Evolutionary conservation across 2,113 vertebrate species (phyloP), one percentile per base, ranked within the genome.

Genomic region (Actinemys pallida): DNA sequence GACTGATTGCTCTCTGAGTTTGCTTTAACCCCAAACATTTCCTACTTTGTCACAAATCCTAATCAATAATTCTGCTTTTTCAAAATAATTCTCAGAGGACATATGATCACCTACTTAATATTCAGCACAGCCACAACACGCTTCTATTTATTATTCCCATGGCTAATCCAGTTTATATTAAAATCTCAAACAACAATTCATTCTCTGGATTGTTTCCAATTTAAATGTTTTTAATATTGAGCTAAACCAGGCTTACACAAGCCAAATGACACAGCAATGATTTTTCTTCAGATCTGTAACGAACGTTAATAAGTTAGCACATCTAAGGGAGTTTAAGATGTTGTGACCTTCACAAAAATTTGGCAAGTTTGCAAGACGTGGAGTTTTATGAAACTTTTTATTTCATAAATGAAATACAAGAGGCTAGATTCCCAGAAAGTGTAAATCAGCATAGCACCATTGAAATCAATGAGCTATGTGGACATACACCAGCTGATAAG

Each of bases 111-210:
- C 81, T 90, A 89, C 86, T 97, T 97, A 96, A 95, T 92, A 94
- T 94, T 96, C 96, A 95, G 24, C 87, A 59, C 76, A 89, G 78
- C 14, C 81, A 81, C 78, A 90, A 83, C 96, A 89, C 86, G 35
- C 91, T 52, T 94, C 54, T 80, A 94, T 93, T 95, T 97, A 91
- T 96, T 96, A 95, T 76, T 91, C 86, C 35, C 84, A 87, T 87
- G 96, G 84, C 92, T 96, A 96, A 97, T 97, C 86, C 90, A 20
- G 88, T 93, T 97, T 95, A 96, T 97, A 96, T 97, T 96, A 96
- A 94, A 97, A 90, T 96, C 84, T 96, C 83, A 89, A 96, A 92
- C 50, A 95, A 83, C 88, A 90, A 94, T 62, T 84, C 59, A 42
- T 31, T 86, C 17, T 62, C 82, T 97, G 92, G 90, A 91, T 84